Conservation (phyloP, 2,888 invertebrate species). For the Lathronympha strigana region DNA sequence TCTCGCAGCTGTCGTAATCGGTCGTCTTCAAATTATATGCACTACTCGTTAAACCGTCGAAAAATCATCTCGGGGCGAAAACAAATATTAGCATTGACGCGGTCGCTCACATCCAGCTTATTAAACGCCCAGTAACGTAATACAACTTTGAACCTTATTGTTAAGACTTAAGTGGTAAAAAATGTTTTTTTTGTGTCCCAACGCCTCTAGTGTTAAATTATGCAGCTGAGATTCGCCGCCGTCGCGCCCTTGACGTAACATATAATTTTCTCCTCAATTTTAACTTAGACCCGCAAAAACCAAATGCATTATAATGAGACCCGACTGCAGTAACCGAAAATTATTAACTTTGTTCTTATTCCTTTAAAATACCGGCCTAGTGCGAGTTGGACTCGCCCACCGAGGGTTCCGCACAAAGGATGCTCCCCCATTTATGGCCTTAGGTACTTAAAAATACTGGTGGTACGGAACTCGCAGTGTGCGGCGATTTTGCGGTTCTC, state of each 20-base stretch:
- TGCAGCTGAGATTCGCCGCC: constrained; percentile 37
- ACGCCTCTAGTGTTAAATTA: constrained; percentile 43
- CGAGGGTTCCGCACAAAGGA: too few species aligned
- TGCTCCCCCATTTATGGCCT: too few species aligned
- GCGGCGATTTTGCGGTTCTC: too few species aligned
- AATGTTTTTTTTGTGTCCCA: not conserved
- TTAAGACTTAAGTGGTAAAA: not conserved
- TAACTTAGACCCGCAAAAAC: constrained; percentile 33
- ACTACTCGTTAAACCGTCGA: constrained; percentile 43
- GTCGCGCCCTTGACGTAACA: constrained; percentile 35
- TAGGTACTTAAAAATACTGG: too few species aligned
- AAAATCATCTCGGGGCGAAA: constrained; percentile 44
- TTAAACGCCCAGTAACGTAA: constrained; percentile 21
- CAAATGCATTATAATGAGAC: constrained; percentile 34
- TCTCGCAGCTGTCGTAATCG: constrained; percentile 36
- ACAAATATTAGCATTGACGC: constrained; percentile 48
- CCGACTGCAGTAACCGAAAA: constrained; percentile 4
- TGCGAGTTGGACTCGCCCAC: too few species aligned
- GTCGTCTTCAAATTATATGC: constrained; percentile 41
- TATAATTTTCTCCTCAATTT: constrained; percentile 42
- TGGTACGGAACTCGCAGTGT: too few species aligned
- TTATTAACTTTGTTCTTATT: constrained; percentile 9
- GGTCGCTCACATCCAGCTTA: constrained; percentile 40
- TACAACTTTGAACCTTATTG: not conserved
- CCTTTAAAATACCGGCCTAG: too few species aligned